Base-by-base conservation (phyloP, 2,797 vertebrate species). In the Gastrophryne carolinensis region DNA sequence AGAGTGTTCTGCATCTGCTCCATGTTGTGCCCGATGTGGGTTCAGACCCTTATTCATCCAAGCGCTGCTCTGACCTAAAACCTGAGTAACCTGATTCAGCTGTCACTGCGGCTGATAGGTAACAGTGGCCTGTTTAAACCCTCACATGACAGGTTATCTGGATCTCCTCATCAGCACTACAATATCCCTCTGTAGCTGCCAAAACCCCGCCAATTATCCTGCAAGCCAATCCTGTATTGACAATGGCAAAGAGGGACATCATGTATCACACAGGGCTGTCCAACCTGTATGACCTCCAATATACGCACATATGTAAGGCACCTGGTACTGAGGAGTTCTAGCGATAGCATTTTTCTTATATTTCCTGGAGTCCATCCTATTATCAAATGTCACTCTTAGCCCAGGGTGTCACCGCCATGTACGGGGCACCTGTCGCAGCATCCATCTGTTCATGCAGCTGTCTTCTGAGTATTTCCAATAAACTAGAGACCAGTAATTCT, bases 391-490 rank as follows among this genome's bases (percentile, higher is more conserved):
- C 1, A n/a, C n/a, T 34, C 10, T 32, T 17, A 34, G 30, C 13
- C 41, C 2, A 29, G 11, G 5, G 54, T 21, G 35, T 23, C 35
- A 5, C 13, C 44, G 9, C 64, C 32, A 19, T 6, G n/a, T 1
- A 29, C 1, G 3, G n/a, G 0, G 32, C 61, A 74, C 61, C 72
- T 74, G 61, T 73, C 5, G 2, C 2, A 27, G 8, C 8, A 12
- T 39, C 60, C 71, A 73, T 73, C 71, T 73, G 71, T 65, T 54
- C 49, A 3, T 29, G 15, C 71, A 73, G 71, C 71, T 73, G 71
- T 63, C 13, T 1, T 1, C 63, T 13, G 12, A 24, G 47, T 66
- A 34, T 65, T 50, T 52, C 23, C 35, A 53, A 35, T 11, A 23
- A 17, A 35, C 47, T 49, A 24, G 12, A 23, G 9, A n/a, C 13